These are phyloP conservation scores for Micromys minutus DNA, from an alignment of 2,113 vertebrate species.

Conservation along the genomic window DNA sequence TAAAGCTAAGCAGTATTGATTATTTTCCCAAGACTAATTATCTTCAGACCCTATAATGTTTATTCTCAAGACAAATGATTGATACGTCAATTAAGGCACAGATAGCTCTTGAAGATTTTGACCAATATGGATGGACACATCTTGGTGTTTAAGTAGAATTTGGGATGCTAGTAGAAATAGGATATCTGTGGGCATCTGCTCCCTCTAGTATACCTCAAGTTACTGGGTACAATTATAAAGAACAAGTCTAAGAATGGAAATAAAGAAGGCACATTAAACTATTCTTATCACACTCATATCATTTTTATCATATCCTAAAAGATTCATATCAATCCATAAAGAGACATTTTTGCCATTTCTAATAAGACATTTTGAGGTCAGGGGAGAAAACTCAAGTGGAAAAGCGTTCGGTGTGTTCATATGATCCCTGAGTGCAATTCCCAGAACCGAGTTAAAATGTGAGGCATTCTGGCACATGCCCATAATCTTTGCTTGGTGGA, in stretches of 20 bases:
- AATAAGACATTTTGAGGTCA: conserved; percentile 67
- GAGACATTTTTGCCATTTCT: conserved; percentile 60
- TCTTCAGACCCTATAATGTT: background rate
- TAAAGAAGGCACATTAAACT: background rate
- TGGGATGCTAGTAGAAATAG: background rate
- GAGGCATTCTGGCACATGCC: accelerated
- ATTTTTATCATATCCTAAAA: too few species aligned
- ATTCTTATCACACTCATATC: conserved; percentile 34
- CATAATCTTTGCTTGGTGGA: background rate
- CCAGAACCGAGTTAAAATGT: background rate
- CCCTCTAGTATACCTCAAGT: background rate
- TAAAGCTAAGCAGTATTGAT: conserved; percentile 19
- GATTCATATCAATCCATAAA: too few species aligned
- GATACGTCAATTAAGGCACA: conserved; percentile 16
- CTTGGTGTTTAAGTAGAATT: background rate
- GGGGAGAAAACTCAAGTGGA: background rate
- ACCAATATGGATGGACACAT: background rate
- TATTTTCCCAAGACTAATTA: conserved; percentile 36
- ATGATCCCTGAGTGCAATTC: background rate
- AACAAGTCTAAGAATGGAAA: background rate
- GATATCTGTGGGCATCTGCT: background rate
- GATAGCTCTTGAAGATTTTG: background rate
- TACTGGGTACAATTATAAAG: conserved; percentile 34
- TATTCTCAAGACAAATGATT: conserved; percentile 23
- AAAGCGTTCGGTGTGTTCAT: background rate